Base-by-base conservation (phyloP, 2,797 vertebrate genomes). In the Lindbergichthys nudifrons region DNA sequence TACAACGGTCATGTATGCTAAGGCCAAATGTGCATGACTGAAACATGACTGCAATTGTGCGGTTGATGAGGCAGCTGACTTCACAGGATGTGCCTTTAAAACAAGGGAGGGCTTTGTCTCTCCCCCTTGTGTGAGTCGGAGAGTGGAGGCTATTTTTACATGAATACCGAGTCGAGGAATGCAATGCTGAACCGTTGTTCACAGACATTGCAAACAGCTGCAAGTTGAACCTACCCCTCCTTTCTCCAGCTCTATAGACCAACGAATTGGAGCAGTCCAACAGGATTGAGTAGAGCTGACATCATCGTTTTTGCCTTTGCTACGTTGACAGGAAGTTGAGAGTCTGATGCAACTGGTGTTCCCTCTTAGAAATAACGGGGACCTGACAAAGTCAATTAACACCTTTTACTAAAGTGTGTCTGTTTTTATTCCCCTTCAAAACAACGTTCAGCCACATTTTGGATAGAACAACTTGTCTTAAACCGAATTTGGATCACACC, bases 301-400 rank as follows among this genome's bases (percentile, higher is more conserved):
- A 83, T 95, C 94, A 94, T 85, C 64, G 36, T 48, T 74, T 65
- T 75, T 67, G 14, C 56, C 56, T 61, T 75, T 88, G 84, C 86
- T 78, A 86, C 53, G 53, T 92, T 93, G 89, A 87, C 88, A 79
- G 92, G 94, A 92, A 93, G 92, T 92, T 69, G 45, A 19, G 14
- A 81, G 76, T 86, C 94, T 96, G 94, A 95, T 93, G 95, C 93
- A 96, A 91, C 86, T 52, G 66, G 70, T 84, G 48, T 2, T 82
- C 15, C 4, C 42, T 65, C 60, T 61, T 15, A 66, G 64, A 86
- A 47, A 58, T 47, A 51, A 57, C 3, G 1, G 15, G n/a, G 36
- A 36, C 6, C 12, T 3, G 19, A 36, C 30, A 73, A 61, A 72
- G 46, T 63, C 7, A 30, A 45, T 52, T 47, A 70, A 43, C 9